Conservation (phyloP, 2,797 vertebrate genomes). For the Poecilia velifera region DNA sequence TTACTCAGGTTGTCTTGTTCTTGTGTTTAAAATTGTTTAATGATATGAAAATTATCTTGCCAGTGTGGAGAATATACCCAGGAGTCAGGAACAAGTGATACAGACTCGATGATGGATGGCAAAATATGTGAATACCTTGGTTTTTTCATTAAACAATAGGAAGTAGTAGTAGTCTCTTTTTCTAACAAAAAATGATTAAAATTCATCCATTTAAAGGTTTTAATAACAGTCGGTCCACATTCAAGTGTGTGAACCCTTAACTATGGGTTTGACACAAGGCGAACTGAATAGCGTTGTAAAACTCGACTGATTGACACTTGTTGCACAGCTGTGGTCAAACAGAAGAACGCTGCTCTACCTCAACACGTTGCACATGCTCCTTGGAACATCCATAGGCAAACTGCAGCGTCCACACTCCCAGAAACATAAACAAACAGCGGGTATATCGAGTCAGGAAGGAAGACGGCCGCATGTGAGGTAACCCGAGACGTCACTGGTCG, state of each 20-base stretch:
- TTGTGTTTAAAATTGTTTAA: neutral
- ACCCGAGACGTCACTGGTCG: conserved; percentile 59
- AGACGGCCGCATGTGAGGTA: conserved; percentile 44
- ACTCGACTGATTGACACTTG: conserved; percentile 9
- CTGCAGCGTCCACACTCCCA: conserved; percentile 52
- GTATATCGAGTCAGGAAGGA: conserved; percentile 54
- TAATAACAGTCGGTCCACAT: neutral
- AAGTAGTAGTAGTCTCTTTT: too few species aligned
- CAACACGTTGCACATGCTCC: conserved; percentile 32
- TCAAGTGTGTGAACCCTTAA: neutral
- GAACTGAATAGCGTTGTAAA: neutral
- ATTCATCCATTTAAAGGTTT: neutral
- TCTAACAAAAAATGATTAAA: neutral
- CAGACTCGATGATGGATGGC: neutral
- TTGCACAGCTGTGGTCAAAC: conserved; percentile 24
- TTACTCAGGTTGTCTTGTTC: neutral
- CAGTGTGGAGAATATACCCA: neutral
- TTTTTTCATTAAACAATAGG: neutral
- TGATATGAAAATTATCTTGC: neutral
- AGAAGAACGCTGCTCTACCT: conserved; percentile 4
- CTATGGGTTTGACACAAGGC: neutral
- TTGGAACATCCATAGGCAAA: conserved; percentile 30
- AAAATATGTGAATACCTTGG: neutral
- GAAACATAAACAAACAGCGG: conserved; percentile 70
- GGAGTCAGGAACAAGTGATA: neutral